Evolutionary conservation across 1,140 invertebrate species (phyloP), one percentile per base, ranked within the genome.

Genomic region (Apis cerana): DNA sequence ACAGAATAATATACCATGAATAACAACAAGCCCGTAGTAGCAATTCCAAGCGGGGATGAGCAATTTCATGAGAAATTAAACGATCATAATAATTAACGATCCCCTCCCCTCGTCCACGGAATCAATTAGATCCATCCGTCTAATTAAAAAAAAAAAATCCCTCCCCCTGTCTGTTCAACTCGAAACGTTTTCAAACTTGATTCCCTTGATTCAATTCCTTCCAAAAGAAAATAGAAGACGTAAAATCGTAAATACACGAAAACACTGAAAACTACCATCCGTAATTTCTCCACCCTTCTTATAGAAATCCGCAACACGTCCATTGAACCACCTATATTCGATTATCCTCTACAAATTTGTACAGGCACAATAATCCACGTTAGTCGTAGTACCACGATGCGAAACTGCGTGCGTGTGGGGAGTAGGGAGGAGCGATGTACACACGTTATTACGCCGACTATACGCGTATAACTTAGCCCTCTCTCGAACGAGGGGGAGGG

Each of bases 11-110:
- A 54, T 59, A 80, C 75, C 52, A 65, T 80, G 74, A 52, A 59
- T 21, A 62, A 64, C 61, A 80, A 80, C 61, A 43, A 74, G 78
- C 70, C 33, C 23, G 59, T 69, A 33, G 33, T 33, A 33, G 33
- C 7, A 61, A 43, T 65, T 80, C 13, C 78, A 75, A 65, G 50
- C 65, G 52, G 65, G 74, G 75, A 80, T 65, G 33, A 43, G 33
- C 33, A 43, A 75, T 70, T 75, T 64, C 27, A 17, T 43, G 70
- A 50, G 70, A 80, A 74, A 80, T 65, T 74, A 61, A 27, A 74
- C 23, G 70, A 64, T 65, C 69, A 62, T 48, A 71, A 74, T 74
- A 80, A 80, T 80, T 75, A 27, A 56, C 65, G 13, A 33, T 13
- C 15, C 17, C 1, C 27, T 1, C 27, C 27, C n/a, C n/a, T 52